A percentile compares a stretch with the other conserved stretches of the same genome.
Conservation (phyloP, 2,888 invertebrate genomes). For the Thereva unica region DNA sequence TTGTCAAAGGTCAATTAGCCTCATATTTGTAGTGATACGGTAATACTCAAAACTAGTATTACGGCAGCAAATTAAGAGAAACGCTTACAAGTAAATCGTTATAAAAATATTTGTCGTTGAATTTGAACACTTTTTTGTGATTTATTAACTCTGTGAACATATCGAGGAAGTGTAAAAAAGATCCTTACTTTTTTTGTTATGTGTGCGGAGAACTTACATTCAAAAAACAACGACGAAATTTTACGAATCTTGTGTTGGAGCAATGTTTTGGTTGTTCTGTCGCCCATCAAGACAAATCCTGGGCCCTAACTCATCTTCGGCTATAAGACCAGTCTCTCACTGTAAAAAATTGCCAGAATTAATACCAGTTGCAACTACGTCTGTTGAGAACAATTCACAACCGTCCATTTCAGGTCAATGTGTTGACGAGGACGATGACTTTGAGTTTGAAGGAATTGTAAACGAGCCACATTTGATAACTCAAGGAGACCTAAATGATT, state of each 20-base stretch:
- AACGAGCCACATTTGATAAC: constrained; percentile 26
- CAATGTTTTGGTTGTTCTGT: constrained; percentile 22
- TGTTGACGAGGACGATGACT: constrained; percentile 5
- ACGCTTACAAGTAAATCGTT: too few relatives aligned
- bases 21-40: too few relatives aligned
- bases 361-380: constrained; percentile 11
- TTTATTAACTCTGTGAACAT: too few relatives aligned
- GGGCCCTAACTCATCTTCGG: constrained; percentile 32
- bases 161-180: too few relatives aligned
- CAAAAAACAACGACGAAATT: constrained; percentile 18
- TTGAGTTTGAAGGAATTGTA: constrained; percentile 28
- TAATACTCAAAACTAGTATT: too few relatives aligned
- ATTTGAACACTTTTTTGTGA: too few relatives aligned
- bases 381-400: constrained; percentile 24
- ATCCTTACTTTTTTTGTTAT: constrained; percentile 12
- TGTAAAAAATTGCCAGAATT: constrained; percentile 25
- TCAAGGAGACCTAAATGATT: constrained; percentile 29
- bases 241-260: constrained; percentile 10
- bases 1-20: neutral
- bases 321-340: constrained; percentile 23
- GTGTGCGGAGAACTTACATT: neutral
- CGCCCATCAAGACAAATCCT: constrained; percentile 33
- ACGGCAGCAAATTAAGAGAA: too few relatives aligned
- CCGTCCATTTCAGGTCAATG: constrained; percentile 21
- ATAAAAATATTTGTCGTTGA: too few relatives aligned